Percentiles rank a stretch among this genome's conserved stretches.
phyloP scores from a whole-genome alignment of 2,797 vertebrate genomes.

The Phrynocephalus guinanensis region DNA sequence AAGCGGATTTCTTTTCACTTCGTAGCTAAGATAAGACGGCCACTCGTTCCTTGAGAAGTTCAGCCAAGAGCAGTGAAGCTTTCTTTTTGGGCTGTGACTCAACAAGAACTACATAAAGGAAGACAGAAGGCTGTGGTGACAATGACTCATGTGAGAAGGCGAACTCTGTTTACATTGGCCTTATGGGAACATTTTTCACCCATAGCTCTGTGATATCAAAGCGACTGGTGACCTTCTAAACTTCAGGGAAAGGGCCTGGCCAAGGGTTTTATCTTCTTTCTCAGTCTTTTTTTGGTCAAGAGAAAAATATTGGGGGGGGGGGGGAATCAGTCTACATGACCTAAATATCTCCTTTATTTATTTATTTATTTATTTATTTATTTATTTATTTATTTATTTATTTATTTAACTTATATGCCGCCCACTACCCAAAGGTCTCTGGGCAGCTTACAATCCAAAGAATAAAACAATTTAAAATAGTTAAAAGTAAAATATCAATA shows the following conservation, averaged over 20 bases:
- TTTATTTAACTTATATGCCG: too few species aligned
- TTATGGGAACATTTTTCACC: neutral
- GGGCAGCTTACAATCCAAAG: too few species aligned
- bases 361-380: too few species aligned
- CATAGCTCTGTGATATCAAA: conserved; percentile 12
- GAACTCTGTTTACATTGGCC: neutral
- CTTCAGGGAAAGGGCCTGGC: conserved; percentile 5
- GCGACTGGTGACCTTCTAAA: conserved; percentile 1
- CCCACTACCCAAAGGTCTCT: too few species aligned
- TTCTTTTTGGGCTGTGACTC: neutral
- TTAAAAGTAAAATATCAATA: too few species aligned
- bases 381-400: too few species aligned
- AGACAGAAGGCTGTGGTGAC: neutral
- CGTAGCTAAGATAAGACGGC: neutral
- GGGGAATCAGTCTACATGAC: neutral
- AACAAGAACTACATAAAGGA: neutral
- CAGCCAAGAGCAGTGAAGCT: neutral
- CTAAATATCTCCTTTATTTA: neutral
- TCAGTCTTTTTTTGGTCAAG: too few species aligned
- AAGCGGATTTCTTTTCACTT: neutral
- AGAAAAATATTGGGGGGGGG: neutral
- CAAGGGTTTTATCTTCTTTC: neutral
- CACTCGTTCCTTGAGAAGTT: neutral
- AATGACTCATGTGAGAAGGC: neutral
- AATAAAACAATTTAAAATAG: too few species aligned